Percentiles rank a stretch among this genome's conserved stretches.
Evolutionary conservation across 2,888 invertebrate species (phyloP).

Genomic region (Phengaris arion): DNA sequence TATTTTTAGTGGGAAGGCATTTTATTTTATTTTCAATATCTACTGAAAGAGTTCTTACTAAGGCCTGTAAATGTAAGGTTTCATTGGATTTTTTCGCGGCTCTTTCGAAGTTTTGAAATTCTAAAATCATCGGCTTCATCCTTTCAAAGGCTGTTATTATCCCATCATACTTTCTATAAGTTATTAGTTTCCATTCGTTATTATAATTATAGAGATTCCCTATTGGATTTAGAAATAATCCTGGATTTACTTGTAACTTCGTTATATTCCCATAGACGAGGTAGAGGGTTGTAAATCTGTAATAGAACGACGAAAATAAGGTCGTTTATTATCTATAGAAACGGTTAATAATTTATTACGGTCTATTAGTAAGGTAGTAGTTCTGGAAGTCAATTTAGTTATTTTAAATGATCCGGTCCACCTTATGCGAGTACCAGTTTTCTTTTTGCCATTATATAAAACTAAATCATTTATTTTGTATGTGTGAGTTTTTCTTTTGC

Average conservation of each 20-base stretch:
- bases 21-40: background rate
- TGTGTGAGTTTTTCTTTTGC: too few species aligned
- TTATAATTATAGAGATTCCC: constrained; percentile 15
- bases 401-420: constrained; percentile 27
- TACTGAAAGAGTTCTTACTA: background rate
- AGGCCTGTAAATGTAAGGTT: background rate
- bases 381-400: constrained; percentile 8
- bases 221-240: constrained; percentile 4
- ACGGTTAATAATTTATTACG: constrained; percentile 15
- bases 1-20: background rate
- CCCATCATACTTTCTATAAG: constrained; percentile 6
- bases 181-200: constrained; percentile 6
- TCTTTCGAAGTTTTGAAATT: too few species aligned
- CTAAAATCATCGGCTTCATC: background rate
- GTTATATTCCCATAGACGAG: too few species aligned
- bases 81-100: too few species aligned
- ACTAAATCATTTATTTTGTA: too few species aligned
- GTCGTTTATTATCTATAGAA: too few species aligned
- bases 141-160: constrained; percentile 21
- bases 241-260: too few species aligned
- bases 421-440: too few species aligned
- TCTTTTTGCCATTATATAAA: too few species aligned
- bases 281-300: too few species aligned
- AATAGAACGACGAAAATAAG: too few species aligned
- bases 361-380: background rate